Conservation (phyloP, 2,113 vertebrate genomes). For the Accipiter cooperii region DNA sequence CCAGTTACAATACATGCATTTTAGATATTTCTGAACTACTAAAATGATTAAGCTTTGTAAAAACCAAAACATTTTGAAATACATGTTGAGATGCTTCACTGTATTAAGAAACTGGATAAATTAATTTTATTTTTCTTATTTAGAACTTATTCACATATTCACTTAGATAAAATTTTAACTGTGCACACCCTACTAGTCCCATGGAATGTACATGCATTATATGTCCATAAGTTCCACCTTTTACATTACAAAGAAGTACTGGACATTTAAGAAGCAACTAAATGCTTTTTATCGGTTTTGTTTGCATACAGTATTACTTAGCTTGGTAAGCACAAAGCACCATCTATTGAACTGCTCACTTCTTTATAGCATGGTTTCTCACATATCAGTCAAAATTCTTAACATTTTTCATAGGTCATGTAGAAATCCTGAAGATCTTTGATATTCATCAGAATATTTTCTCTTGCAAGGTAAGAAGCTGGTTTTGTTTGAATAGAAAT, state of each 20-base stretch:
- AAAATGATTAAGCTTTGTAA: neutral
- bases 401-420: neutral
- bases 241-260: neutral
- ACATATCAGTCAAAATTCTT: neutral
- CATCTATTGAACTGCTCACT: neutral
- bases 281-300: neutral
- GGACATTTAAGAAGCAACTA: neutral
- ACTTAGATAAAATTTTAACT: neutral
- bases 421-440: neutral
- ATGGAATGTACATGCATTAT: fast-evolving
- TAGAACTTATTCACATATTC: neutral
- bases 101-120: neutral
- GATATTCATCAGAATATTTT: neutral
- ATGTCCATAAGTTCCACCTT: neutral
- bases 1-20: neutral
- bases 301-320: neutral
- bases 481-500: conserved; percentile 3
- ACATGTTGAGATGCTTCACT: neutral
- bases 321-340: neutral
- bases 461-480: neutral
- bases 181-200: neutral
- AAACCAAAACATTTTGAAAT: neutral
- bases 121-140: neutral
- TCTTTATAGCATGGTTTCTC: neutral
- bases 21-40: neutral